A percentile compares a stretch with the other conserved stretches of the same genome.
Conservation (phyloP, 2,113 vertebrate species). For the Nothocercus julius region DNA sequence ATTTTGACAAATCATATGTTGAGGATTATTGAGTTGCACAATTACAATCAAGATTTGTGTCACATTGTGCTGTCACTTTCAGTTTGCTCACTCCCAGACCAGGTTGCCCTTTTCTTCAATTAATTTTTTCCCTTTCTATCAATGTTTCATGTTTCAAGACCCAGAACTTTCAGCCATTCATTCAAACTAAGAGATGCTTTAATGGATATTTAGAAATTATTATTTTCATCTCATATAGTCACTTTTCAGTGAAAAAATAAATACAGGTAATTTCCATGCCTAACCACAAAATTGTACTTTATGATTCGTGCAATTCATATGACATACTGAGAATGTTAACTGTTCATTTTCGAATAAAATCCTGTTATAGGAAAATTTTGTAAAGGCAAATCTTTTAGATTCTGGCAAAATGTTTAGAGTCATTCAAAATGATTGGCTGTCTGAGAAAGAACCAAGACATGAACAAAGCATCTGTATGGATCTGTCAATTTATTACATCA, state of each 20-base stretch:
- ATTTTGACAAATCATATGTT: not conserved
- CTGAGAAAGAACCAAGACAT: not conserved
- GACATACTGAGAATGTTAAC: not conserved
- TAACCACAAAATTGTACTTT: not conserved
- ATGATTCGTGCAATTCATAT: not conserved
- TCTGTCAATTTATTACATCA: not conserved
- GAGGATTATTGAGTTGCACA: not conserved
- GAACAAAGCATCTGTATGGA: accelerated
- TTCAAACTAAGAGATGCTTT: not conserved
- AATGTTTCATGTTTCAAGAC: not conserved
- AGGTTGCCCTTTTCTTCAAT: not conserved
- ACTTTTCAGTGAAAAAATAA: not conserved
- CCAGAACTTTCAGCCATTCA: not conserved
- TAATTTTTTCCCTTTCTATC: not conserved
- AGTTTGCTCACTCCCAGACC: not conserved
- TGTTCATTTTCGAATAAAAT: not conserved
- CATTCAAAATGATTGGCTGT: not conserved
- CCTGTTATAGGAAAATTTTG: accelerated
- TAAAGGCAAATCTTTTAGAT: not conserved
- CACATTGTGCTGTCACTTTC: not conserved
- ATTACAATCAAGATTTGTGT: not conserved
- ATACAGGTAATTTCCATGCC: not conserved
- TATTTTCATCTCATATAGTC: not conserved
- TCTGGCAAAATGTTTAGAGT: not conserved
- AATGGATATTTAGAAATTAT: not conserved